Evolutionary conservation across 2,888 invertebrate genomes (phyloP).

Genomic region (Troilus luridus): DNA sequence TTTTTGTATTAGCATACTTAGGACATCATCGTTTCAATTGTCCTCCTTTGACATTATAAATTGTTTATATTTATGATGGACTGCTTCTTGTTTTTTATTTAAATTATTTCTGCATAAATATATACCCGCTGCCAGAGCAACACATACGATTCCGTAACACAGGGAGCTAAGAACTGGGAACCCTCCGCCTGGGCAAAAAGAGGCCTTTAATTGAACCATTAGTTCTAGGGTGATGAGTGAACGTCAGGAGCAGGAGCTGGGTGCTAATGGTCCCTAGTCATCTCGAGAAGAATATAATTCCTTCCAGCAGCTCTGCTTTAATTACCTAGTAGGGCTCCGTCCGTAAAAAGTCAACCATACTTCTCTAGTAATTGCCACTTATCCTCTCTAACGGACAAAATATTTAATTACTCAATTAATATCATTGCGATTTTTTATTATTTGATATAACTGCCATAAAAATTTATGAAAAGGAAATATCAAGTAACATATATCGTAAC

Average conservation of each 20-base stretch:
- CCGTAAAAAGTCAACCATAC: background rate
- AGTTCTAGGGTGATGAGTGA: background rate
- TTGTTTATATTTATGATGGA: too few species aligned
- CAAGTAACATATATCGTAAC: too few species aligned
- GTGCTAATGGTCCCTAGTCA: background rate
- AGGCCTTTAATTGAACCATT: background rate
- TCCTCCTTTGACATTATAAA: too few species aligned
- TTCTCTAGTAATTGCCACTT: background rate
- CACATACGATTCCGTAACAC: background rate
- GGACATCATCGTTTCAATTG: too few species aligned
- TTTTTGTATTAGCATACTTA: too few species aligned
- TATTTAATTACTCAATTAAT: background rate
- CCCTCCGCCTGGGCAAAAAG: background rate
- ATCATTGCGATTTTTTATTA: too few species aligned
- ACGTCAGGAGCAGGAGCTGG: background rate
- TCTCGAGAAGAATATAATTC: background rate
- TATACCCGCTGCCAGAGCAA: too few species aligned
- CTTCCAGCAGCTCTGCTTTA: background rate
- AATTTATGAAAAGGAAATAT: too few species aligned
- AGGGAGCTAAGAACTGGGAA: background rate
- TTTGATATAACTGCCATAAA: too few species aligned
- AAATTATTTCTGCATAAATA: too few species aligned
- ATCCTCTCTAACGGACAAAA: background rate
- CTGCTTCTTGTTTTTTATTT: too few species aligned
- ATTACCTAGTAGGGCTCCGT: background rate